These are phyloP conservation scores for Crocodylus rhombifer DNA, from an alignment of 2,797 vertebrate genomes.

Conservation along the genomic window DNA sequence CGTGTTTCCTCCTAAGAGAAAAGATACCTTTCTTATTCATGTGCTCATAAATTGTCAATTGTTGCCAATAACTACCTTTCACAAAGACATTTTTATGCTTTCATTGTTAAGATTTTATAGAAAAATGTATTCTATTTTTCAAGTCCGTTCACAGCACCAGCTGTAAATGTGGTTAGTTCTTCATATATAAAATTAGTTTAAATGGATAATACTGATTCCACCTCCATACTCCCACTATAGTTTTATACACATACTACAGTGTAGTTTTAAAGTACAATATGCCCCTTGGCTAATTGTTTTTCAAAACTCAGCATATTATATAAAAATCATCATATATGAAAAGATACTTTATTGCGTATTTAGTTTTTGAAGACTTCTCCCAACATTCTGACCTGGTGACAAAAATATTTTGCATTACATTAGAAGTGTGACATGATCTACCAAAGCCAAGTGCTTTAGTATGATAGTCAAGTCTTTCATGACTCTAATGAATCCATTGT, in stretches of 20 bases:
- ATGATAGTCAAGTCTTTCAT: not conserved
- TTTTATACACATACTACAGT: not conserved
- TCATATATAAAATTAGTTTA: not conserved
- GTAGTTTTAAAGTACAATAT: not conserved
- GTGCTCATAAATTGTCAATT: conserved; percentile 8
- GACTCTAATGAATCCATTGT: too few relatives aligned
- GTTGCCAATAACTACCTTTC: not conserved
- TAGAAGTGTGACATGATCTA: not conserved
- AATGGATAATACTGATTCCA: not conserved
- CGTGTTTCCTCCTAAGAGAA: conserved; percentile 39
- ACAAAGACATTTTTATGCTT: not conserved
- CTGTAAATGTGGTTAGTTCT: not conserved
- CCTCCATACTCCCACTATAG: not conserved
- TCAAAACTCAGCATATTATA: not conserved
- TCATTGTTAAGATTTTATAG: not conserved
- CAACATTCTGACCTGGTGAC: not conserved
- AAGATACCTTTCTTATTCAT: conserved; percentile 23
- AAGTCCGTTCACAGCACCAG: not conserved
- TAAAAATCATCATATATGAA: not conserved
- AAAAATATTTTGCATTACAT: not conserved
- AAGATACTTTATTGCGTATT: not conserved
- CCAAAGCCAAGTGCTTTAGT: not conserved
- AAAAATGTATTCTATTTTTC: not conserved
- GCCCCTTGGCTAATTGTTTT: not conserved
- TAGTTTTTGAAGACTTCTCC: not conserved